Evolutionary conservation across 2,113 vertebrate species (phyloP), one percentile per base, ranked within the genome.

Genomic region (Tachysurus fulvidraco): DNA sequence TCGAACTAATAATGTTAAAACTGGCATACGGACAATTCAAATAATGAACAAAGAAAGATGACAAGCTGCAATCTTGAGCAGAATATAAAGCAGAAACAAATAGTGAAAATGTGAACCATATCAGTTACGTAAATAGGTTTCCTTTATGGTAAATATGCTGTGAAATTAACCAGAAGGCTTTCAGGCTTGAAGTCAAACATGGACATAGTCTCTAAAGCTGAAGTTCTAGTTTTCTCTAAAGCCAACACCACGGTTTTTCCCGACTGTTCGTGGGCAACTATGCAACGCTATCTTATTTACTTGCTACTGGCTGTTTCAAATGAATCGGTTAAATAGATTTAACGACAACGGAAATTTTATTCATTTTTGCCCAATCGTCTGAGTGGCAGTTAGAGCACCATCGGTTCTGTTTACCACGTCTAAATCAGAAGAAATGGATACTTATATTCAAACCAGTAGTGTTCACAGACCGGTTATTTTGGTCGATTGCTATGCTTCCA

Each of bases 21-120:
- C 41, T 64, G 80, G 86, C 80, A 74, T 23, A 60, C 0, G 25
- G 55, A 81, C 85, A 76, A 86, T 74, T 86, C 79, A 86, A 74
- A 86, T 86, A 17, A 67, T 25, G 44, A 62, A 52, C 13, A 60
- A 73, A 57, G 52, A 60, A 73, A 57, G 52, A n/a, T 2, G 25
- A 76, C 21, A 50, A 28, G 16, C 1, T 36, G 71, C 67, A 77
- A 79, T 52, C 44, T n/a, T 25, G 10, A 23, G 55, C 19, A 14
- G 60, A 54, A 85, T 65, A 25, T 28, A 36, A 64, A 62, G 30
- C 30, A 59, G 52, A 50, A 59, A 6, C 41, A 23, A 77, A 77
- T 9, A 52, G 14, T 41, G 30, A 69, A 69, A 57, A 19, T 41
- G 36, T 50, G 28, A 79, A 21, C 2, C 23, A 44, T 71, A 46